Evolutionary conservation across 1,140 invertebrate genomes (phyloP), one percentile per base, ranked within the genome.

Genomic region (Calliphora vicina): DNA sequence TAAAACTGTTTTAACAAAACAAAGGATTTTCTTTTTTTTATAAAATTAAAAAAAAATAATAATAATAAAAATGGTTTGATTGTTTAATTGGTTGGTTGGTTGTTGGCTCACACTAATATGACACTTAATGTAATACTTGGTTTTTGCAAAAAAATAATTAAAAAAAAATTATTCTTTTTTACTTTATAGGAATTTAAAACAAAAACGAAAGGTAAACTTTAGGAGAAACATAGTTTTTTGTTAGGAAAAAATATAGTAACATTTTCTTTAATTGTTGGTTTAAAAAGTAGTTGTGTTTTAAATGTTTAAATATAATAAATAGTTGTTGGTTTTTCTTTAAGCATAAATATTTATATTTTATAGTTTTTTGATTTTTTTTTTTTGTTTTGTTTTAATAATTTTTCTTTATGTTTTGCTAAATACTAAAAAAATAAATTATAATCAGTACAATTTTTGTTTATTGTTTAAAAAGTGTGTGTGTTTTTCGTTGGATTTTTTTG

Each of bases 41-140:
- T 78, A 72, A 82, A 74, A 82, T 74, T 29, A 76, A 76, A 82
- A 50, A 57, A 82, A 82, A 43, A 73, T 26, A n/a, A n/a, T n/a
- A n/a, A n/a, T n/a, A n/a, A n/a, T n/a, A n/a, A n/a, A n/a, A n/a
- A n/a, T n/a, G n/a, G n/a, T n/a, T n/a, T n/a, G n/a, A n/a, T n/a
- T n/a, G n/a, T 13, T 45, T 42, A 57, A 81, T 84, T n/a, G 80
- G 80, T 61, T 78, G 80, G 73, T 72, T 83, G 84, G 20, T n/a
- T n/a, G 23, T 85, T 84, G 82, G 72, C 84, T 71, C 83, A 76
- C 74, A 83, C 67, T 83, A 76, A 81, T 89, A 89, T 89, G 88
- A 89, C 88, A 89, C 88, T 89, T 89, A 89, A 89, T 86, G 85
- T 89, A 89, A 89, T 89, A 89, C 88, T 89, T 86, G 17, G 87